Conservation (phyloP, 2,113 vertebrate species). For the Dasyprocta punctata region DNA sequence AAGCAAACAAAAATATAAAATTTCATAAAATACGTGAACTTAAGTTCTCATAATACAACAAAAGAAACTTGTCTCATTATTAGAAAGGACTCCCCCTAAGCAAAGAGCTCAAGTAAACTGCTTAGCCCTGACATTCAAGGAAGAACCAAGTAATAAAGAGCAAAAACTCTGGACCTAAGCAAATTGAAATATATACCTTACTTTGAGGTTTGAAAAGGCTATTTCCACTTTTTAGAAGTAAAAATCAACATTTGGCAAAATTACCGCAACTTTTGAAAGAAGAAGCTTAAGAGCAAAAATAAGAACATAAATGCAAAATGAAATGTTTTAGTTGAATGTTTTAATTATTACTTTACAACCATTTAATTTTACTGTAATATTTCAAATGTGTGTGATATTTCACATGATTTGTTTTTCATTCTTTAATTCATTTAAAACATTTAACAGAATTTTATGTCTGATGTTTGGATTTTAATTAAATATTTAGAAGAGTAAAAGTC, state of each 20-base stretch:
- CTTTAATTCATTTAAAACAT: not conserved
- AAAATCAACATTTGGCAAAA: not conserved
- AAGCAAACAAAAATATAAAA: not conserved
- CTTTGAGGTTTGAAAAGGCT: not conserved
- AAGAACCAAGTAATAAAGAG: not conserved
- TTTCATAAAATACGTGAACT: not conserved
- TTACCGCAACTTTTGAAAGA: not conserved
- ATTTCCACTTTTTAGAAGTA: not conserved
- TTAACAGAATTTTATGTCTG: constrained; percentile 4
- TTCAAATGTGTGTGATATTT: not conserved
- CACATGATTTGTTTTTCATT: not conserved
- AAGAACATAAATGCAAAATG: not conserved
- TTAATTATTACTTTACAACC: not conserved
- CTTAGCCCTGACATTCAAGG: not conserved
- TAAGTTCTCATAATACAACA: not conserved
- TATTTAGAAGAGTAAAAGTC: constrained; percentile 26
- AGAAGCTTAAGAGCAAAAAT: not conserved
- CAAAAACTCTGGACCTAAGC: not conserved
- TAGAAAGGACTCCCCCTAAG: not conserved
- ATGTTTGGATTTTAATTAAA: not conserved
- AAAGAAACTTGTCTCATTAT: not conserved
- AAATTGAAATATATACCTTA: not conserved
- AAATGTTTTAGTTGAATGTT: not conserved
- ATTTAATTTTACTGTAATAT: not conserved
- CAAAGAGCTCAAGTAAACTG: not conserved